Evolutionary conservation across 2,797 vertebrate genomes (phyloP).

Genomic region (Gouania willdenowi): DNA sequence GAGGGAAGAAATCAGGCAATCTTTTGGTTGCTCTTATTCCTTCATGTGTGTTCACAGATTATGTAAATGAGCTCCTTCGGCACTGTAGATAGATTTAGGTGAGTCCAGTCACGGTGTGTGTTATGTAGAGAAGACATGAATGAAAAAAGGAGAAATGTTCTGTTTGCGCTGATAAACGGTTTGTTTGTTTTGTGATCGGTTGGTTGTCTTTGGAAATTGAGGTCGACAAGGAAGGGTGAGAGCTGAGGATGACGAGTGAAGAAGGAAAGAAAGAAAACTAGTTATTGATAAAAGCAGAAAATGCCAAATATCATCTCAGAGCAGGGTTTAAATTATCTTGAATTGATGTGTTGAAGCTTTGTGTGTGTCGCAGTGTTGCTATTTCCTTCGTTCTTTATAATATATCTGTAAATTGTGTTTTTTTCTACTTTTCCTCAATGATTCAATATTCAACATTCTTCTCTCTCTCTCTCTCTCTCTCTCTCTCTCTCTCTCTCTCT

Average conservation of each 20-base stretch:
- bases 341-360: conserved; percentile 1
- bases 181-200: too few species aligned
- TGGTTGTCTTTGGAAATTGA: too few species aligned
- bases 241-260: too few species aligned
- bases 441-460: conserved; percentile 2
- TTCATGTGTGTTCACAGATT: conserved; percentile 8
- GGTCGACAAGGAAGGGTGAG: too few species aligned
- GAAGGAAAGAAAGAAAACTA: conserved; percentile 9
- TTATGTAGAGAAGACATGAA: neutral
- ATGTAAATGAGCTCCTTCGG: conserved; percentile 26
- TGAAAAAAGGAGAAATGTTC: neutral
- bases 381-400: conserved; percentile 7
- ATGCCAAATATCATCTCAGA: too few species aligned
- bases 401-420: neutral
- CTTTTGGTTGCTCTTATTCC: conserved; percentile 7
- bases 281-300: conserved; percentile 10
- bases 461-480: neutral
- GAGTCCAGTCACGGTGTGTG: too few species aligned
- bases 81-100: neutral
- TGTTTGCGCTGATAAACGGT: too few species aligned
- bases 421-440: conserved; percentile 19
- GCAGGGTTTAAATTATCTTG: conserved; percentile 13
- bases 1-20: neutral
- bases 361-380: conserved; percentile 8
- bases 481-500: conserved; percentile 5